Percentiles rank a stretch among this genome's conserved stretches.
These are phyloP conservation scores for Phalacrocorax aristotelis DNA, from an alignment of 2,113 vertebrate species.

Conservation along the genomic window DNA sequence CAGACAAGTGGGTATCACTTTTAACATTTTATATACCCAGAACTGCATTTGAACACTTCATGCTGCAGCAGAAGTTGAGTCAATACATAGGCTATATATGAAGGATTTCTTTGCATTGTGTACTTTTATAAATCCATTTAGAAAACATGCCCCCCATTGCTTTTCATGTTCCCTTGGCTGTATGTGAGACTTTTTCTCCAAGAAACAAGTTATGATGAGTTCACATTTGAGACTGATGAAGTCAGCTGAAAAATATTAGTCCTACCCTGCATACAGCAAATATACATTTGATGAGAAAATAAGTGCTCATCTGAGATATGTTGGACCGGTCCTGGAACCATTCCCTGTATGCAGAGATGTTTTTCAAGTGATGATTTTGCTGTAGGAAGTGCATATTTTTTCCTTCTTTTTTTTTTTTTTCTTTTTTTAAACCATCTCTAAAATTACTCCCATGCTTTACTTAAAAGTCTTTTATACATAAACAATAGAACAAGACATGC, in stretches of 20 bases:
- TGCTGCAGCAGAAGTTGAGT: not conserved
- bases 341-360: not conserved
- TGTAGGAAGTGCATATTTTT: not conserved
- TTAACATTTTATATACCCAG: not conserved
- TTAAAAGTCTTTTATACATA: not conserved
- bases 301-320: not conserved
- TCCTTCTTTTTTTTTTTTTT: too few species aligned
- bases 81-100: not conserved
- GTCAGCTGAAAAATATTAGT: not conserved
- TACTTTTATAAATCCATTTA: not conserved
- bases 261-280: not conserved
- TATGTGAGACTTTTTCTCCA: not conserved
- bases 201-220: not conserved
- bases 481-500: not conserved
- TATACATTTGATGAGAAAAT: not conserved
- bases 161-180: not conserved
- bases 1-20: not conserved
- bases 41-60: not conserved
- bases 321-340: not conserved
- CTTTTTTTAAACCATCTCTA: not conserved
- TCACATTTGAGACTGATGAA: not conserved
- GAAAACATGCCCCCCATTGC: not conserved
- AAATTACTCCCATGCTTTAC: not conserved
- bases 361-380: not conserved
- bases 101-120: not conserved